Conservation (phyloP, 1,140 invertebrate genomes). For the Hylaeus volcanicus region DNA sequence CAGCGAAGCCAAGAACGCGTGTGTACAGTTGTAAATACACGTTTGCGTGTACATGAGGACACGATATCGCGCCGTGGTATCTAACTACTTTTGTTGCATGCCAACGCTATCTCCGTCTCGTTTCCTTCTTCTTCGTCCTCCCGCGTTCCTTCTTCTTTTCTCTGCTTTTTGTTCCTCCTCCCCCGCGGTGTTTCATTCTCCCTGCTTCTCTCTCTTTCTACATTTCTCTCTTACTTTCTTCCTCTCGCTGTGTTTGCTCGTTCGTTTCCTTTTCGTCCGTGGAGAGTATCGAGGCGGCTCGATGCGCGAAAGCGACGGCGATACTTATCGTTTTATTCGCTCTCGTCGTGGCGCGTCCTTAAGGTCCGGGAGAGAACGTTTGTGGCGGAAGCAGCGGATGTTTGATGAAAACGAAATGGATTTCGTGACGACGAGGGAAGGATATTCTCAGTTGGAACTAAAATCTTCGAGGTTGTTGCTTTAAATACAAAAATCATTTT, state of each 20-base stretch:
- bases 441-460: too few relatives aligned
- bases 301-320: slow-evolving; percentile 5
- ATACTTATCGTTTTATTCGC: slow-evolving; percentile 20
- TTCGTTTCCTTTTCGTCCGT: neutral
- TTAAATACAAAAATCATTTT: too few relatives aligned
- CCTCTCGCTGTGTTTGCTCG: neutral
- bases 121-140: neutral
- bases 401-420: slow-evolving; percentile 13
- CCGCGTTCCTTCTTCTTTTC: neutral
- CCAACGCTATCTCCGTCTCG: slow-evolving; percentile 54
- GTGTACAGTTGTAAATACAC: neutral
- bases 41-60: slow-evolving; percentile 21
- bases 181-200: neutral
- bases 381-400: neutral
- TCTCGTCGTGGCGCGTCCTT: neutral
- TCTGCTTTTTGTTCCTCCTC: slow-evolving; percentile 4
- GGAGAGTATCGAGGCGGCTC: neutral
- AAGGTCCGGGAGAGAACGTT: neutral
- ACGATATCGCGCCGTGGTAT: slow-evolving; percentile 62
- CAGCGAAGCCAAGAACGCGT: too few relatives aligned
- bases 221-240: neutral
- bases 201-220: neutral
- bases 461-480: too few relatives aligned
- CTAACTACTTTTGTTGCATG: slow-evolving; percentile 64
- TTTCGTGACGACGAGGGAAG: neutral